A percentile compares a stretch with the other conserved stretches of the same genome.
These are phyloP conservation scores for Atopsyche davidsoni DNA, from an alignment of 1,140 invertebrate genomes.

Conservation along the genomic window DNA sequence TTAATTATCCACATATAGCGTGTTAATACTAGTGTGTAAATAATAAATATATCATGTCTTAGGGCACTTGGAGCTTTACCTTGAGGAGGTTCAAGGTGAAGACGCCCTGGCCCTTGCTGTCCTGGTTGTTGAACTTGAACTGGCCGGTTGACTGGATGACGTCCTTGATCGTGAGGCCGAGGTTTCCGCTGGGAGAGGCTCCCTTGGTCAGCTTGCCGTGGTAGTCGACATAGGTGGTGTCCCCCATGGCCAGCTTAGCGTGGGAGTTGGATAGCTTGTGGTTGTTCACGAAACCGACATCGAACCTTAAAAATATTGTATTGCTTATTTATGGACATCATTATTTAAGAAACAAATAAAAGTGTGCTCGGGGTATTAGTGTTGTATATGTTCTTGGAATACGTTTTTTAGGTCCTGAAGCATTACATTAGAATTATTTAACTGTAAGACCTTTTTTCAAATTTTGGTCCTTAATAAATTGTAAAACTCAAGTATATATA, in stretches of 20 bases:
- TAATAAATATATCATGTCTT: too few species aligned
- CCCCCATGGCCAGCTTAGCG: slow-evolving; percentile 44
- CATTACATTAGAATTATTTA: too few species aligned
- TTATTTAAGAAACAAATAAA: too few species aligned
- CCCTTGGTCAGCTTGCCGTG: slow-evolving; percentile 42
- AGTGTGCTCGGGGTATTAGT: too few species aligned
- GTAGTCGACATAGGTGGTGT: slow-evolving; percentile 50
- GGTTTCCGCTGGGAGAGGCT: slow-evolving; percentile 41
- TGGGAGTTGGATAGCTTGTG: slow-evolving; percentile 48
- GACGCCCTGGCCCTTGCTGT: slow-evolving; percentile 52
- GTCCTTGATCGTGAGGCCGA: slow-evolving; percentile 51
- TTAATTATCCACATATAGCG: too few species aligned
- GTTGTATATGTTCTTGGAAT: too few species aligned
- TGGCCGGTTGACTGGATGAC: slow-evolving; percentile 49
- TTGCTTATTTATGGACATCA: too few species aligned
- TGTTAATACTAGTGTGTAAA: too few species aligned
- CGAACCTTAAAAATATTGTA: slow-evolving; percentile 41
- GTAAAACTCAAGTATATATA: too few species aligned
- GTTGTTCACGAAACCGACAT: slow-evolving; percentile 47
- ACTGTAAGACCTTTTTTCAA: too few species aligned
- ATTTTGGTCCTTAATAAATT: too few species aligned
- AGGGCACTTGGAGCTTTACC: slow-evolving; percentile 44
- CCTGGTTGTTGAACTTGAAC: slow-evolving; percentile 48
- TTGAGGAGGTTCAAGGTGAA: slow-evolving; percentile 46
- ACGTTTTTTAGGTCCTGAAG: too few species aligned